Percentiles rank a stretch among this genome's conserved stretches.
These are phyloP conservation scores for Zingel zingel DNA, from an alignment of 2,113 vertebrate species.

Conservation along the genomic window DNA sequence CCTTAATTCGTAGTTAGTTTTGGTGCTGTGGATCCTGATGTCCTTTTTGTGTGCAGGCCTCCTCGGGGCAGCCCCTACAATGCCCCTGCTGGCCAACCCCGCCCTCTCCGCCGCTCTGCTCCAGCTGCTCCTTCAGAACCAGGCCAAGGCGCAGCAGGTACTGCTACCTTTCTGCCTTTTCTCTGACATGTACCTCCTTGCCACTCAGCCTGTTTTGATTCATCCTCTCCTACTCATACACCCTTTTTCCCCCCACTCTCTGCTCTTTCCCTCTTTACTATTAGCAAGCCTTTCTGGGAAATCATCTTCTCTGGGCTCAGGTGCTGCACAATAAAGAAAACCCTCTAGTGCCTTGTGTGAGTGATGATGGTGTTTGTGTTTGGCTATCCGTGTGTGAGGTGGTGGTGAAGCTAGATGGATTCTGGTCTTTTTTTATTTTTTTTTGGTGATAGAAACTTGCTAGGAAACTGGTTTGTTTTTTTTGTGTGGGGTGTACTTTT, in stretches of 20 bases:
- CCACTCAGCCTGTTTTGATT: conserved; percentile 20
- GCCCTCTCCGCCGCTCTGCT: conserved; percentile 89
- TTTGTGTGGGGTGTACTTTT: conserved; percentile 33
- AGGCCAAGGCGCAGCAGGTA: conserved; percentile 91
- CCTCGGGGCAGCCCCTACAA: conserved; percentile 87
- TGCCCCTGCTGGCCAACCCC: conserved; percentile 88
- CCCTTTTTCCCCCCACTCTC: conserved; percentile 12
- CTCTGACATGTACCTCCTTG: not conserved
- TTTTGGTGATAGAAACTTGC: conserved; percentile 13
- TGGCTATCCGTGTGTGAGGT: conserved; percentile 23
- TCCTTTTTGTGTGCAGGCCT: conserved; percentile 82
- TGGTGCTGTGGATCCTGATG: not conserved
- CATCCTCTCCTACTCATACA: conserved; percentile 31
- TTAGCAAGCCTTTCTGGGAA: conserved; percentile 86
- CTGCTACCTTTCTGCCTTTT: not conserved
- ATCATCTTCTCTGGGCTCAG: conserved; percentile 85
- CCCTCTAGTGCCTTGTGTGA: conserved; percentile 82
- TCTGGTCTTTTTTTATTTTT: conserved; percentile 18
- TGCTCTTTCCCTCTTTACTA: conserved; percentile 62
- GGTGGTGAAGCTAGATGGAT: conserved; percentile 14
- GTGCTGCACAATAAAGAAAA: conserved; percentile 85
- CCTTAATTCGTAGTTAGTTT: not conserved
- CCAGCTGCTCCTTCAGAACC: conserved; percentile 91
- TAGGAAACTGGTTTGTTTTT: conserved; percentile 33
- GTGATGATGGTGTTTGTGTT: conserved; percentile 75